A percentile compares a stretch with the other conserved stretches of the same genome.
phyloP scores from a whole-genome alignment of 35 echinoderm and acorn worm species.

The Patiria miniata region DNA sequence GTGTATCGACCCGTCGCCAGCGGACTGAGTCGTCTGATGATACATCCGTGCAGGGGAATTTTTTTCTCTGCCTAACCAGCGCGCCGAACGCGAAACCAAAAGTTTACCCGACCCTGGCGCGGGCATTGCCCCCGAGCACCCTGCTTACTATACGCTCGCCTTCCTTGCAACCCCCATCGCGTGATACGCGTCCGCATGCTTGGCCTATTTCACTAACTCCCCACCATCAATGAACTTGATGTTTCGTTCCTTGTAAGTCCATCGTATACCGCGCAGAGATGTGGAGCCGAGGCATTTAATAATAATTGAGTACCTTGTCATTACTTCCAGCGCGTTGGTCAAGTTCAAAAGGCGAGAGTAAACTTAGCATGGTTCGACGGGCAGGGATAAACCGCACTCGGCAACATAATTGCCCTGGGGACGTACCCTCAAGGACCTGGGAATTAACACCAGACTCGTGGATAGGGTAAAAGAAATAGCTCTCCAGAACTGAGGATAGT shows the following conservation, averaged over 20 bases:
- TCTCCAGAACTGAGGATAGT: no score
- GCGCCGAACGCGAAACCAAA: neutral
- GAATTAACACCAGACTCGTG: no score
- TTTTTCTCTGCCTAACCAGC: neutral
- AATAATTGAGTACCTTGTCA: neutral
- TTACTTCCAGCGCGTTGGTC: conserved; percentile 15
- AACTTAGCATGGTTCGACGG: neutral
- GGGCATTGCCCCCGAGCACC: conserved; percentile 4
- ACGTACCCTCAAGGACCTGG: neutral
- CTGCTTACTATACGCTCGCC: neutral
- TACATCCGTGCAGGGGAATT: neutral
- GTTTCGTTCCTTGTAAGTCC: neutral
- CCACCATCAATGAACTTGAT: neutral
- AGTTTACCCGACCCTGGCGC: neutral
- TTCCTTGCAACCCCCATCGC: neutral
- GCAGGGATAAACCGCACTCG: neutral
- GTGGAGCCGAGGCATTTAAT: no score
- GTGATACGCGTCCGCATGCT: neutral
- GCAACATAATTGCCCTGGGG: neutral
- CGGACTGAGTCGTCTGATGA: neutral
- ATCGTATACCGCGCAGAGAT: neutral
- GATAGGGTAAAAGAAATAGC: no score
- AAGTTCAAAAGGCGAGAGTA: conserved; percentile 22
- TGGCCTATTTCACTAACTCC: neutral
- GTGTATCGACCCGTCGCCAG: neutral